Evolutionary conservation across 2,113 vertebrate species (phyloP).

Genomic region (Rafetus swinhoei): DNA sequence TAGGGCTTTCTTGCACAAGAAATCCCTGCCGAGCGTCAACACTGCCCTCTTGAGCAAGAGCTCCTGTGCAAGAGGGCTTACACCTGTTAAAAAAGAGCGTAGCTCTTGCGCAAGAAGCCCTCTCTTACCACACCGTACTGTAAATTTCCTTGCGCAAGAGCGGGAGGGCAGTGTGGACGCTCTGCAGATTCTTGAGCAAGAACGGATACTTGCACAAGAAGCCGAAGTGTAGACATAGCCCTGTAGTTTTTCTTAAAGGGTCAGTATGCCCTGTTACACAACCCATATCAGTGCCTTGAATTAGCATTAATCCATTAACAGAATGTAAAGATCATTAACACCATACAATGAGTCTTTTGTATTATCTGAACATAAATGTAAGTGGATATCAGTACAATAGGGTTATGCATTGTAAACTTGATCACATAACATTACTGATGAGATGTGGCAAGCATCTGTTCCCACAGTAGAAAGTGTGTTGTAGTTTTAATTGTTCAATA

Average conservation of each 20-base stretch:
- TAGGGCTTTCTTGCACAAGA: no score
- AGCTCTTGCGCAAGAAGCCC: no score
- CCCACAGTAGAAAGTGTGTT: not conserved
- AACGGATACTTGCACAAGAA: no score
- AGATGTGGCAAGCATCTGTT: not conserved
- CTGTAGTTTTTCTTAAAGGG: not conserved
- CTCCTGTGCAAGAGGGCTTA: no score
- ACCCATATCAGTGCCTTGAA: not conserved
- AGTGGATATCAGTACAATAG: not conserved
- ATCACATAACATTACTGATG: not conserved
- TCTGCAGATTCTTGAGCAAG: no score
- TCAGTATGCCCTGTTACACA: not conserved
- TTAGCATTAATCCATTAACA: not conserved
- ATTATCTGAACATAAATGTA: not conserved
- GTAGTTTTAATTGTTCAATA: not conserved
- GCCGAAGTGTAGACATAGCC: not conserved
- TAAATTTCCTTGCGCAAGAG: no score
- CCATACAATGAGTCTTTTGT: not conserved
- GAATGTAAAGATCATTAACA: not conserved
- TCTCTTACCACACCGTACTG: no score
- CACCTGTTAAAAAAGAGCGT: no score
- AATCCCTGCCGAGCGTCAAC: no score
- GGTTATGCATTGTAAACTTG: not conserved
- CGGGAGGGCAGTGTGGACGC: no score
- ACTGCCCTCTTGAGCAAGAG: no score